Evolutionary conservation across 1,140 invertebrate species (phyloP).

Genomic region (Aricia agestis): DNA sequence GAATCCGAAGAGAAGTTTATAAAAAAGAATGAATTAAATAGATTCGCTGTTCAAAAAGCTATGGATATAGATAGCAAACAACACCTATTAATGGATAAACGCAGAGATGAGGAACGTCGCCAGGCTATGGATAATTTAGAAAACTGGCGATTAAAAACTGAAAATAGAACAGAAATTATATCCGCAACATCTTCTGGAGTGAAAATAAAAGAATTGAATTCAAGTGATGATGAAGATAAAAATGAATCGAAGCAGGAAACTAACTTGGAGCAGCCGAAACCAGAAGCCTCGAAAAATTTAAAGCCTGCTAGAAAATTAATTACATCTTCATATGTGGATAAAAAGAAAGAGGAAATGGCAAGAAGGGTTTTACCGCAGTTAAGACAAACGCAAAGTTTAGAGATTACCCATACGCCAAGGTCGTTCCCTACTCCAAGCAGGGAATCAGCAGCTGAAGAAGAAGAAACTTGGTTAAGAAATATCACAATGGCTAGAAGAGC

Average conservation of each 20-base stretch:
- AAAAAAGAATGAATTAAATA: slow-evolving; percentile 69
- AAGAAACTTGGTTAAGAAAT: slow-evolving; percentile 89
- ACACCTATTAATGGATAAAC: slow-evolving; percentile 76
- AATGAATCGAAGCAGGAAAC: slow-evolving; percentile 10
- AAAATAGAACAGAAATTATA: slow-evolving; percentile 20
- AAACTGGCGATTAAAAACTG: slow-evolving; percentile 75
- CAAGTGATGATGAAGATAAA: slow-evolving; percentile 35
- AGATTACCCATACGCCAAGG: slow-evolving; percentile 85
- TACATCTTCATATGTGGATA: slow-evolving; percentile 60
- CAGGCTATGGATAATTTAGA: slow-evolving; percentile 82
- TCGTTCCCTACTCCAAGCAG: slow-evolving; percentile 89
- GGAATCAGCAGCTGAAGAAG: slow-evolving; percentile 84
- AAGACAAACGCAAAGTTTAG: slow-evolving; percentile 78
- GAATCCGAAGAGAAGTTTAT: slow-evolving; percentile 71
- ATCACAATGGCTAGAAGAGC: slow-evolving; percentile 84
- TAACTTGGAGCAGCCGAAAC: slow-evolving; percentile 16
- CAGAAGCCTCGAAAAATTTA: slow-evolving; percentile 17
- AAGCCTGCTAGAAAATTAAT: slow-evolving; percentile 37
- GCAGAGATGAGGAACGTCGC: slow-evolving; percentile 76
- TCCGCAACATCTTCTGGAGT: slow-evolving; percentile 27
- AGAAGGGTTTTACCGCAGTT: slow-evolving; percentile 75
- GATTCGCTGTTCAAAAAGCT: slow-evolving; percentile 78
- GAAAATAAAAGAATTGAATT: slow-evolving; percentile 44
- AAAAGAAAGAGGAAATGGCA: slow-evolving; percentile 54
- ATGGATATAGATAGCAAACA: slow-evolving; percentile 77